phyloP scores from a whole-genome alignment of 2,113 vertebrate genomes.

The Tupaia tana region DNA sequence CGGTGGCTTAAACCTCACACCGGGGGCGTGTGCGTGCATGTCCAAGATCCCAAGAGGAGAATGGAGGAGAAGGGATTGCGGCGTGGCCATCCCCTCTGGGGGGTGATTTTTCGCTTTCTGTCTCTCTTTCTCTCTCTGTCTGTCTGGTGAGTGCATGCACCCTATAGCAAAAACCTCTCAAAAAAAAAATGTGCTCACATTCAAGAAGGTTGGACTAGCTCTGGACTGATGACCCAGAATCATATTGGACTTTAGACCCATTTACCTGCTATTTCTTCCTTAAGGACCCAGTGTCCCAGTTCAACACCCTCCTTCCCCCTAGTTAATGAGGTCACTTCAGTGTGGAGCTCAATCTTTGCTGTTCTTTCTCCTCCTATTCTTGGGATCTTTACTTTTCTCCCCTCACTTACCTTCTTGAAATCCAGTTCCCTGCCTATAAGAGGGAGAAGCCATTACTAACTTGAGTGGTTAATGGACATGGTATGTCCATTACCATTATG shows the following conservation, averaged over 20 bases:
- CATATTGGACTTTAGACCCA: rapidly evolving
- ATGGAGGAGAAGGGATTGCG: too few relatives aligned
- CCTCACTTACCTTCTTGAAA: neutral
- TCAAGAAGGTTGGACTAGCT: neutral
- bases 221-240: neutral
- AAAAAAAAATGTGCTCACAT: neutral
- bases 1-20: too few relatives aligned
- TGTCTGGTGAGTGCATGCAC: too few relatives aligned
- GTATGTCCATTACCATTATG: too few relatives aligned
- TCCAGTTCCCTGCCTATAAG: neutral
- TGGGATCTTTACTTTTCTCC: neutral
- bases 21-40: too few relatives aligned
- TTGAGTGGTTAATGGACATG: neutral
- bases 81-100: too few relatives aligned
- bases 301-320: neutral
- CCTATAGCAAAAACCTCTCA: too few relatives aligned
- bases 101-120: too few relatives aligned
- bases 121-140: too few relatives aligned
- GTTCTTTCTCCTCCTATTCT: rapidly evolving
- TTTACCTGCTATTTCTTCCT: neutral
- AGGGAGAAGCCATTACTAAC: neutral
- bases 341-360: rapidly evolving
- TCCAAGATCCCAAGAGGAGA: too few relatives aligned
- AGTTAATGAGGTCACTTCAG: neutral
- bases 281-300: neutral